Evolutionary conservation across 53 echinoderm and acorn worm species (phyloP), one percentile per base, ranked within the genome.

Genomic region (Paracentrotus lividus): DNA sequence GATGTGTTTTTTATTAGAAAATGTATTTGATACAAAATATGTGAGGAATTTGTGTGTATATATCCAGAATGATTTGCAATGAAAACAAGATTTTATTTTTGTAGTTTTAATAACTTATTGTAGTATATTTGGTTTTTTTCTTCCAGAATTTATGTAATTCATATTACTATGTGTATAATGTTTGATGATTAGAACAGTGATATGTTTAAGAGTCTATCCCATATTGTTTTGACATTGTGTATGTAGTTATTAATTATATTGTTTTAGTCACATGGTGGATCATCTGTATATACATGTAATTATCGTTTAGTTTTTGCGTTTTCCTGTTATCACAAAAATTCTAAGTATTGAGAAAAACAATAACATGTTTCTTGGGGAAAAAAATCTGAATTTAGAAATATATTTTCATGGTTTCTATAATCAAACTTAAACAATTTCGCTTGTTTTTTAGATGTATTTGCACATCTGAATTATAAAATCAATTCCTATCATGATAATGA

Each of bases 21-120:
- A 32, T 7, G 33, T 15, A 42, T 76, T 40, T 76, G 44, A 34
- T 81, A 26, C 47, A 81, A 44, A 81, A 81, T 49, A 81, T 81
- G 13, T 47, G 26, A 81, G 27, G 81, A 81, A 10, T 45, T 81
- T 49, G 49, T 81, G 2, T 81, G 81, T 81, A 81, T 81, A 81
- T 81, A 81, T 81, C 45, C 45, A 81, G 81, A 81, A 47, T 81
- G 81, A 81, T 86, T 86, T 55, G 57, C 38, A 86, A 54, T 86
- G 56, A 53, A 85, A 86, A 52, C 56, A 33, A 56, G 21, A 34
- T 6, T 86, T 56, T 86, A 86, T 86, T 86, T 86, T 86, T 86
- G 86, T 56, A 86, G 86, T 56, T 86, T 86, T 81, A n/a, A 38
- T 40, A 13, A 72, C 12, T 18, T 78, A 69, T n/a, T 78, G 44